A percentile compares a stretch with the other conserved stretches of the same genome.
Evolutionary conservation across 2,113 vertebrate genomes (phyloP).

Genomic region (Falcunculus frontatus): DNA sequence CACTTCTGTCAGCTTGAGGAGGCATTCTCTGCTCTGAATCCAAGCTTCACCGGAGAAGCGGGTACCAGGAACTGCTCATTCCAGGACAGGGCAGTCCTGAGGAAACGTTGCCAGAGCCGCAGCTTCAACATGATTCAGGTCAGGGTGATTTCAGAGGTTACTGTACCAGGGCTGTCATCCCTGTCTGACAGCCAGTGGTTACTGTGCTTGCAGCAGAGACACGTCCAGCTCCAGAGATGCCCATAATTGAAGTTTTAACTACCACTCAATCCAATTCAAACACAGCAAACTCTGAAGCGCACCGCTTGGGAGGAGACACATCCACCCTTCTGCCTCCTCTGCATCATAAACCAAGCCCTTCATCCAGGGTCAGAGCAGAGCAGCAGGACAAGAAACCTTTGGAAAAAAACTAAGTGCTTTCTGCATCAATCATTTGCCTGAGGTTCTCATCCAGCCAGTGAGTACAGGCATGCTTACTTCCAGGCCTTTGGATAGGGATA

Average conservation of each 20-base stretch:
- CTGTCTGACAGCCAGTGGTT: not conserved
- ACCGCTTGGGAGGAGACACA: not conserved
- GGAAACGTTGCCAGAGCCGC: not conserved
- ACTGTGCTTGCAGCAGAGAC: not conserved
- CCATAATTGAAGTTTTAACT: slow-evolving; percentile 32
- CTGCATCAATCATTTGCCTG: not conserved
- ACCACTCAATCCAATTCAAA: not conserved
- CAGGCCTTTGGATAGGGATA: not conserved
- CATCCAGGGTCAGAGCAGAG: not conserved
- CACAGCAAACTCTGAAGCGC: not conserved
- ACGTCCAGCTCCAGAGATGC: not conserved
- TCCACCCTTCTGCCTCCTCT: not conserved
- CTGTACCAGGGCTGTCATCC: not conserved
- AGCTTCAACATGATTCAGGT: not conserved
- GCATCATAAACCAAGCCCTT: not conserved
- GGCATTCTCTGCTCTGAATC: not conserved
- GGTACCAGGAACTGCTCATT: slow-evolving; percentile 32
- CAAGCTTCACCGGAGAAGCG: not conserved
- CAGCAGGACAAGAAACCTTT: not conserved
- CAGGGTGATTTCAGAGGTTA: slow-evolving; percentile 33
- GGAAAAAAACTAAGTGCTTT: not conserved
- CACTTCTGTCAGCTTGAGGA: not conserved
- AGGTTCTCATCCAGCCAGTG: not conserved
- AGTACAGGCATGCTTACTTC: not conserved
- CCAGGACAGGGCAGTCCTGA: slow-evolving; percentile 16